These are phyloP conservation scores for Nothobranchius furzeri DNA, from an alignment of 2,113 vertebrate species.

Conservation along the genomic window DNA sequence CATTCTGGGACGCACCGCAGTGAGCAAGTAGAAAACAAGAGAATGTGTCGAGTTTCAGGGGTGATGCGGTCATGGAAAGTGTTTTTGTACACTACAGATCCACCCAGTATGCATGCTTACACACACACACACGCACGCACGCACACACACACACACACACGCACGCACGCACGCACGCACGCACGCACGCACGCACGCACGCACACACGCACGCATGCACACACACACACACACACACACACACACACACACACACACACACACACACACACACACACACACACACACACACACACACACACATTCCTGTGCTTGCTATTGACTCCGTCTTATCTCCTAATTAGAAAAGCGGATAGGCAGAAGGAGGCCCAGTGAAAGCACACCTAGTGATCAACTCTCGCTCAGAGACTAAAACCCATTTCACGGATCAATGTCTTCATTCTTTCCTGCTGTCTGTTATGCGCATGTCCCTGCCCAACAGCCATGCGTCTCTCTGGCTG, in stretches of 20 bases:
- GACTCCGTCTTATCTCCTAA: constrained; percentile 82
- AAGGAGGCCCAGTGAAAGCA: constrained; percentile 71
- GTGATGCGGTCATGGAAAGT: constrained; percentile 62
- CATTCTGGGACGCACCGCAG: constrained; percentile 19
- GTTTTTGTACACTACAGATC: constrained; percentile 34
- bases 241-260: constrained; percentile 7
- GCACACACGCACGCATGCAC: background rate
- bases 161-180: constrained; percentile 25
- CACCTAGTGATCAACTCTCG: constrained; percentile 78
- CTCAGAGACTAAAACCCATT: constrained; percentile 80
- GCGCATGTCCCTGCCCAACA: constrained; percentile 61
- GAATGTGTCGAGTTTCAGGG: constrained; percentile 42
- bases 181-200: background rate
- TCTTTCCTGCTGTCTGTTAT: constrained; percentile 51
- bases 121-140: constrained; percentile 14
- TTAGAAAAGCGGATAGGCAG: constrained; percentile 78
- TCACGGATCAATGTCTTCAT: constrained; percentile 79
- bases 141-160: constrained; percentile 16
- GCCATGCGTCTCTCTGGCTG: constrained; percentile 44
- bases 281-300: constrained; percentile 27
- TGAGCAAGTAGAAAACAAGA: constrained; percentile 8
- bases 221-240: constrained; percentile 21
- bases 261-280: background rate
- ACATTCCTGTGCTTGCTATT: constrained; percentile 61
- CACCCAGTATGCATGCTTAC: constrained; percentile 24